Percentiles rank a stretch among this genome's conserved stretches.
phyloP scores from a whole-genome alignment of 2,797 vertebrate genomes.

The Pipistrellus pipistrellus region DNA sequence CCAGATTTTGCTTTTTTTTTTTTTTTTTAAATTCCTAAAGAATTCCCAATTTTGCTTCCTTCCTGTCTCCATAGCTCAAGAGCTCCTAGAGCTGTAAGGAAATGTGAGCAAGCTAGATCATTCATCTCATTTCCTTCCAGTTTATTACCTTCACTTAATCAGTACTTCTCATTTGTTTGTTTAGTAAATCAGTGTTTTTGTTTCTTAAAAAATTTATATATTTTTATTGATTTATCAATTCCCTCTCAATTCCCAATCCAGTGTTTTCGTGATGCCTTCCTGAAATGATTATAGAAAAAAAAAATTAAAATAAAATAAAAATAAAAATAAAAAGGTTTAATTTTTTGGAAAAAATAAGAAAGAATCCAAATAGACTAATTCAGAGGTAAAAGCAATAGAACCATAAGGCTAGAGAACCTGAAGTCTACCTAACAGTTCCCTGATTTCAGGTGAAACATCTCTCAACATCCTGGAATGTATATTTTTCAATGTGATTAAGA shows the following conservation, averaged over 20 bases:
- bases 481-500: conserved; percentile 21
- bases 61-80: not conserved
- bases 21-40: conserved; percentile 20
- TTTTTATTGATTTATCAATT: too few species aligned
- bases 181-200: not conserved
- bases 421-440: not conserved
- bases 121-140: not conserved
- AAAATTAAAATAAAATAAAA: not conserved
- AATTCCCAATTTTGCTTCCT: conserved; percentile 36
- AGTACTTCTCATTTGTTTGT: not conserved
- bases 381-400: conserved; percentile 8
- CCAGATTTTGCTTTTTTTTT: not conserved
- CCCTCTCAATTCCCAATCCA: not conserved
- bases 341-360: not conserved
- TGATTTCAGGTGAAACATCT: not conserved
- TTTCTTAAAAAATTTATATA: too few species aligned
- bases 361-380: not conserved
- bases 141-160: not conserved
- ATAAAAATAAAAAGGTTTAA: not conserved
- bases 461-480: not conserved
- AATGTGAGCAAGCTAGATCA: not conserved
- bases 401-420: not conserved
- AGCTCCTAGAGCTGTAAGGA: not conserved
- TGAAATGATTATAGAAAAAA: not conserved
- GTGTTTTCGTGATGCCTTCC: not conserved